These are phyloP conservation scores for Dendrocincla tyrannina DNA, from an alignment of 2,797 vertebrate genomes.

Conservation along the genomic window DNA sequence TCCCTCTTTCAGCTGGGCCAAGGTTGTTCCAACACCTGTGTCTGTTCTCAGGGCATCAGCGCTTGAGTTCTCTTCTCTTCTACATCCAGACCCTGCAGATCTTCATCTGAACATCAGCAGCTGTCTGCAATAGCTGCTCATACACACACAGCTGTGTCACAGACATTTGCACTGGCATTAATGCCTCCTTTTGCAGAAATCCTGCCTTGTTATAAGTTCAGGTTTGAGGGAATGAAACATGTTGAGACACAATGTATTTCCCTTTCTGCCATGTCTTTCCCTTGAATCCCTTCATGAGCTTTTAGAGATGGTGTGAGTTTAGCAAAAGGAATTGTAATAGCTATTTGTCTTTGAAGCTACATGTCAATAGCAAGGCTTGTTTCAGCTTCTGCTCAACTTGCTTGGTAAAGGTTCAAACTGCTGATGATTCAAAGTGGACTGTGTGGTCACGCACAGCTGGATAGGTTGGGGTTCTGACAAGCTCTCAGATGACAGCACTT, in stretches of 20 bases:
- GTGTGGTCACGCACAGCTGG: not conserved
- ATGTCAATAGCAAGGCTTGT: not conserved
- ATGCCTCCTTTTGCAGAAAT: not conserved
- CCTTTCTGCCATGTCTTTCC: not conserved
- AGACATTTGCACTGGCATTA: not conserved
- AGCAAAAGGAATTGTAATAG: not conserved
- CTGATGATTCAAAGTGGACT: not conserved
- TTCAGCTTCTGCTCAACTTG: not conserved
- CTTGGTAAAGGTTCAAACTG: not conserved
- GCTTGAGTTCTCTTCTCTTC: not conserved
- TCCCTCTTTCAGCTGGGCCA: not conserved
- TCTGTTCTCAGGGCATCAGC: not conserved
- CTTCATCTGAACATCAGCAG: not conserved
- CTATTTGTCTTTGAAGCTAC: not conserved
- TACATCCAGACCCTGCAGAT: not conserved
- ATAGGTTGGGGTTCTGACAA: not conserved
- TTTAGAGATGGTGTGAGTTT: not conserved
- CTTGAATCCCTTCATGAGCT: not conserved
- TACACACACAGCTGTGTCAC: not conserved
- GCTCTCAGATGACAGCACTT: not conserved
- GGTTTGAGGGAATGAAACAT: not conserved
- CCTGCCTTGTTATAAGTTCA: not conserved
- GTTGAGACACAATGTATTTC: not conserved
- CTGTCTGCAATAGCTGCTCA: not conserved
- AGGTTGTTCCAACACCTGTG: rapidly evolving